Evolutionary conservation across 2,888 invertebrate genomes (phyloP).

Genomic region (Rhagophthalmus giganteus): DNA sequence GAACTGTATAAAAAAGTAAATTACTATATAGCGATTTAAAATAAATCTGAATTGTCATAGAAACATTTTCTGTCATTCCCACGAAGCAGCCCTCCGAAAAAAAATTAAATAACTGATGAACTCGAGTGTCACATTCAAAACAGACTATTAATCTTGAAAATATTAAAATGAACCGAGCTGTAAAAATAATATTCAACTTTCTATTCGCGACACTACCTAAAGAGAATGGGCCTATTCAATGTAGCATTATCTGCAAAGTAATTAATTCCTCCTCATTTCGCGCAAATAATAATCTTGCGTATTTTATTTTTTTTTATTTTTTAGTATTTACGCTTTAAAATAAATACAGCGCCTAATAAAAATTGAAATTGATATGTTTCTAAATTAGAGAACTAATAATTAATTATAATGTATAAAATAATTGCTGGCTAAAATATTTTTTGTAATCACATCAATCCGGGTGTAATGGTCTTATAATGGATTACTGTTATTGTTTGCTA

Average conservation of each 20-base stretch:
- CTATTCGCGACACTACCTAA: conserved; percentile 17
- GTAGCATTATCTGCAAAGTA: not conserved
- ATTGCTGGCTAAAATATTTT: too few relatives aligned
- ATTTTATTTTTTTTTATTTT: too few relatives aligned
- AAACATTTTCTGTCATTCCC: conserved; percentile 26
- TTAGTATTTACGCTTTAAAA: too few relatives aligned
- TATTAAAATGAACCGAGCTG: conserved; percentile 26
- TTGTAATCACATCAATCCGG: too few relatives aligned
- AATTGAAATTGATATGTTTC: too few relatives aligned
- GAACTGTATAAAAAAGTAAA: too few relatives aligned
- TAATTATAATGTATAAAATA: too few relatives aligned
- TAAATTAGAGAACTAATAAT: too few relatives aligned
- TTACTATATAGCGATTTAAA: conserved; percentile 13
- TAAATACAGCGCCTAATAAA: too few relatives aligned
- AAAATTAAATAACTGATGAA: conserved; percentile 31
- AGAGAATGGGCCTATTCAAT: conserved; percentile 3
- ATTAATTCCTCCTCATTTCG: not conserved
- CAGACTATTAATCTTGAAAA: conserved; percentile 29
- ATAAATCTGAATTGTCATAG: conserved; percentile 18
- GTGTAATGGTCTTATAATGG: too few relatives aligned
- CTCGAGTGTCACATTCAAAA: conserved; percentile 28
- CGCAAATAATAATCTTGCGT: too few relatives aligned
- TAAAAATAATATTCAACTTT: conserved; percentile 24
- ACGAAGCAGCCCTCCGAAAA: conserved; percentile 21
- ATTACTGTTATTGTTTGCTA: too few relatives aligned